Evolutionary conservation across 1,140 invertebrate species (phyloP), one percentile per base, ranked within the genome.

Genomic region (Vollenhovia emeryi): DNA sequence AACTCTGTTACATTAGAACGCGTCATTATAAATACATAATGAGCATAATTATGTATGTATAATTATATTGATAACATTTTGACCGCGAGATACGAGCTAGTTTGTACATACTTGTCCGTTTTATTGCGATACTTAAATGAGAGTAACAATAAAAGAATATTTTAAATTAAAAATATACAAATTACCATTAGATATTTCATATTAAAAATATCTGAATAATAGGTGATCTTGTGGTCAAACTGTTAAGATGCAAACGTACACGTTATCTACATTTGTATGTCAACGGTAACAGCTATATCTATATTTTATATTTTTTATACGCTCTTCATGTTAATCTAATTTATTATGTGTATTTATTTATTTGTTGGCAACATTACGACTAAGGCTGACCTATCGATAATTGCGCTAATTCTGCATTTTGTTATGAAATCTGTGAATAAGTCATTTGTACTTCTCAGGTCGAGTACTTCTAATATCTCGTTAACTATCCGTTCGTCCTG

Each of bases 321-420:
- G 13, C 66, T 13, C 6, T 40, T 15, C 1, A 24, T 52, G 59
- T 40, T 55, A 30, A 40, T 52, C 52, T 68, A 40, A 55, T 52
- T 7, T 66, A 9, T 60, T 60, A 66, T 40, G 18, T 40, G 36
- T 79, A 52, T 68, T 43, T 66, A 24, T 52, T 68, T 66, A 52
- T 79, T 79, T 68, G 21, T 79, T 64, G 8, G n/a, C 21, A 78
- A 24, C 36, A 76, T 76, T 40, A 64, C 18, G 0, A 64, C 3
- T 66, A 5, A 78, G 30, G 50, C n/a, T 66, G n/a, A 52, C n/a
- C 36, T 7, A 62, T 6, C 21, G 21, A 59, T 27, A 78, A 48
- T n/a, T 48, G 24, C 33, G 13, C 33, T 36, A 52, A 66, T 9
- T 66, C 36, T 24, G 15, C 2, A 78, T 64, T 48, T 33, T 21